Evolutionary conservation across 1,140 invertebrate genomes (phyloP).

Genomic region (Drosophila arawakana): DNA sequence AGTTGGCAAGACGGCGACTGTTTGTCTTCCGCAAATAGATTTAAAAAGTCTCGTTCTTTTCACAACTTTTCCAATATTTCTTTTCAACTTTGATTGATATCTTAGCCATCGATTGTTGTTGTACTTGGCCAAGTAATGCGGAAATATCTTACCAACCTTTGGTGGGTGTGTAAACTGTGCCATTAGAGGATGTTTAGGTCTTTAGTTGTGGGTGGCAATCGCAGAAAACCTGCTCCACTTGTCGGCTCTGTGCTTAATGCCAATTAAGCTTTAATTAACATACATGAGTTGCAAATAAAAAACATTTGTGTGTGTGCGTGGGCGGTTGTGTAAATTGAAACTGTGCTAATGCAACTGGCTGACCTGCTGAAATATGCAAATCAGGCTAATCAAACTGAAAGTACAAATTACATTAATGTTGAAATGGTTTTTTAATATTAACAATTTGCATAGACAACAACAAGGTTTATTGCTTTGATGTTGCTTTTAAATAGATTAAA

Average conservation of each 20-base stretch:
- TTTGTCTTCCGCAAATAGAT: conserved; percentile 61
- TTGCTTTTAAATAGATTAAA: too few species aligned
- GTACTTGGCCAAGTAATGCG: conserved; percentile 37
- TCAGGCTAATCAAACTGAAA: conserved; percentile 3
- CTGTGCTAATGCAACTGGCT: conserved; percentile 45
- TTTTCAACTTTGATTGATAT: conserved; percentile 31
- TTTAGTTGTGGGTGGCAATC: conserved; percentile 28
- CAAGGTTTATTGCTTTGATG: too few species aligned
- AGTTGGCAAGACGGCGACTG: conserved; percentile 15
- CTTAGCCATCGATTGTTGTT: conserved; percentile 23
- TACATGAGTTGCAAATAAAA: conserved; percentile 24
- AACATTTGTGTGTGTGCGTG: conserved; percentile 1
- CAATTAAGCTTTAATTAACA: conserved; percentile 65
- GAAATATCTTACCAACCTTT: conserved; percentile 40
- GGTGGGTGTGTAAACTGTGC: conserved; percentile 50
- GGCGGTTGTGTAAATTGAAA: conserved; percentile 25
- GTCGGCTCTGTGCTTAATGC: conserved; percentile 45
- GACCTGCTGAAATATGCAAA: conserved; percentile 25
- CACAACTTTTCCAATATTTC: conserved; percentile 33
- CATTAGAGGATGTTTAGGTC: conserved; percentile 18
- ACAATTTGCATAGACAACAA: too few species aligned
- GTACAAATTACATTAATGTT: neutral
- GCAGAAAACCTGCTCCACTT: conserved; percentile 44
- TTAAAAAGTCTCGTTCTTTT: conserved; percentile 21
- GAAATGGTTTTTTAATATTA: neutral